Evolutionary conservation across 2,113 vertebrate genomes (phyloP).

Genomic region (Tetrao urogallus): DNA sequence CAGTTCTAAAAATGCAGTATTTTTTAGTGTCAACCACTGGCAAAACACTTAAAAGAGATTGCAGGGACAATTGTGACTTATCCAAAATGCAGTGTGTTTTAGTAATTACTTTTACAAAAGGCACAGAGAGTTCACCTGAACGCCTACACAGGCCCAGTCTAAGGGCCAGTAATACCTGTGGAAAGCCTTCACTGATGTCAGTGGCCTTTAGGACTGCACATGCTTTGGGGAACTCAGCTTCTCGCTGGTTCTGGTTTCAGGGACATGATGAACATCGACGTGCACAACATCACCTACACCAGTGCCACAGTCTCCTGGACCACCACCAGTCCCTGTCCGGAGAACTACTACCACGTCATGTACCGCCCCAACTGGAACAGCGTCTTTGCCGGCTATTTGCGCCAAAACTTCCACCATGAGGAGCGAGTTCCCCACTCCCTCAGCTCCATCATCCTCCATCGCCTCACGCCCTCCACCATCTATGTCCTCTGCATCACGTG

Average conservation of each 20-base stretch:
- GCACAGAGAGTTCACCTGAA: background rate
- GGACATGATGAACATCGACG: constrained; percentile 76
- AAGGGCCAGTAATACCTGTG: background rate
- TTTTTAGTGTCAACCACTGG: background rate
- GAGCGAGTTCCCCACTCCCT: constrained; percentile 74
- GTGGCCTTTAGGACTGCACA: background rate
- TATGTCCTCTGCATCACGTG: constrained; percentile 79
- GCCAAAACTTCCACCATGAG: constrained; percentile 76
- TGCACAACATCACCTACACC: constrained; percentile 77
- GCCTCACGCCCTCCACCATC: constrained; percentile 73
- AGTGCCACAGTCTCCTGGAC: constrained; percentile 76
- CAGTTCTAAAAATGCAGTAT: background rate
- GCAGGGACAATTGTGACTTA: background rate
- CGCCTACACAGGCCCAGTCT: background rate
- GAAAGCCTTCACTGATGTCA: background rate
- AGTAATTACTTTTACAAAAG: background rate
- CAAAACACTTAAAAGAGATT: background rate
- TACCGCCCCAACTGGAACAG: constrained; percentile 81
- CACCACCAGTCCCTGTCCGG: constrained; percentile 69
- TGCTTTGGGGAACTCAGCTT: background rate
- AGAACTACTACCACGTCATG: constrained; percentile 79
- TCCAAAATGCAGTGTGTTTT: no score
- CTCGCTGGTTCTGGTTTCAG: constrained; percentile 67
- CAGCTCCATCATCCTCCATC: constrained; percentile 72
- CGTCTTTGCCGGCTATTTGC: constrained; percentile 71